A percentile compares a stretch with the other conserved stretches of the same genome.
phyloP scores from a whole-genome alignment of 2,888 invertebrate genomes.

The Liopterus haemorrhoidalis region DNA sequence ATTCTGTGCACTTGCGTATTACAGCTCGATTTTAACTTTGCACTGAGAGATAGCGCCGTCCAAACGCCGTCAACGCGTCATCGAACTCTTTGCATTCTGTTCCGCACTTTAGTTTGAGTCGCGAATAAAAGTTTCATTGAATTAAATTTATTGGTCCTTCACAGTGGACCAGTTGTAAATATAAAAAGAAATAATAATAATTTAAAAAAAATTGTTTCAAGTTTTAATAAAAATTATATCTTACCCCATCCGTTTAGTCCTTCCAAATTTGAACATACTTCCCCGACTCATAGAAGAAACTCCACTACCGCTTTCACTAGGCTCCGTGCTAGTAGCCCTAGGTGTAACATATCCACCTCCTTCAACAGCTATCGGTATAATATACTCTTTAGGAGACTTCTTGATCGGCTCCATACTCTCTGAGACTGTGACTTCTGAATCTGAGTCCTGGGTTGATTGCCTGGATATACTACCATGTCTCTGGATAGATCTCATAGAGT shows the following conservation, averaged over 20 bases:
- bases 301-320: conserved; percentile 56
- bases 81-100: too few species aligned
- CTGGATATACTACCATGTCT: conserved; percentile 48
- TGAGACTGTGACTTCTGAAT: conserved; percentile 57
- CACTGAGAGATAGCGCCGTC: too few species aligned
- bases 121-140: conserved; percentile 16
- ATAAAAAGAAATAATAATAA: conserved; percentile 16
- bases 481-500: conserved; percentile 46
- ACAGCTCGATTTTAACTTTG: too few species aligned
- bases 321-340: conserved; percentile 68
- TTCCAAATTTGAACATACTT: conserved; percentile 46
- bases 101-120: too few species aligned
- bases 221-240: conserved; percentile 25
- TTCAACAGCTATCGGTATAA: conserved; percentile 89
- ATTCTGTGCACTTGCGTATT: too few species aligned
- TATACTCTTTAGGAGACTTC: conserved; percentile 84
- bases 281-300: conserved; percentile 51
- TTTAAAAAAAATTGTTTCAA: conserved; percentile 1
- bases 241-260: conserved; percentile 64
- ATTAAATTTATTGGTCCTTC: conserved; percentile 9
- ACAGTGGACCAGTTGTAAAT: too few species aligned
- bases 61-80: too few species aligned
- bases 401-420: conserved; percentile 66
- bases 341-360: conserved; percentile 82
- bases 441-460: conserved; percentile 65